A percentile compares a stretch with the other conserved stretches of the same genome.
Evolutionary conservation across 2,888 invertebrate species (phyloP).

Genomic region (Corbicula japonica): DNA sequence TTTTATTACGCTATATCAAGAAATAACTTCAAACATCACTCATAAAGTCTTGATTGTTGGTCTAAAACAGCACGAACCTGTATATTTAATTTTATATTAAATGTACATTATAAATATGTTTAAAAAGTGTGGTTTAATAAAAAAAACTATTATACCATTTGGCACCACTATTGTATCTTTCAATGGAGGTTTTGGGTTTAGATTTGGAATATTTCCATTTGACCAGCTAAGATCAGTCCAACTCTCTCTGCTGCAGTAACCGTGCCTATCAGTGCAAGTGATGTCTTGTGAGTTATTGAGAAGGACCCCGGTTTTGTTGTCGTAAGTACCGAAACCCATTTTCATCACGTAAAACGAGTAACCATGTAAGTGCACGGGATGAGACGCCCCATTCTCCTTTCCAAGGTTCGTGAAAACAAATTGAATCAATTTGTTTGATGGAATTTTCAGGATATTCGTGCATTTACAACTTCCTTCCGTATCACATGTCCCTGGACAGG

Average conservation of each 20-base stretch:
- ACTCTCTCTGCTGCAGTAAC: conserved; percentile 31
- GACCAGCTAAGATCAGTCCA: conserved; percentile 45
- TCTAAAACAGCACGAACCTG: too few species aligned
- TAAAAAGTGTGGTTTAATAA: too few species aligned
- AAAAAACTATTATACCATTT: too few species aligned
- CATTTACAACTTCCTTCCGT: conserved; percentile 63
- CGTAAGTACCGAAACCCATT: too few species aligned
- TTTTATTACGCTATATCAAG: too few species aligned
- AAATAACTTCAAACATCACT: too few species aligned
- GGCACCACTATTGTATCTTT: conserved; percentile 74
- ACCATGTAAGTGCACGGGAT: conserved; percentile 78
- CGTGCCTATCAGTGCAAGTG: conserved; percentile 25
- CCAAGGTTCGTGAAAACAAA: conserved; percentile 55
- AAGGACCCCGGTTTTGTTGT: conserved; percentile 32
- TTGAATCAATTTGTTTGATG: conserved; percentile 23
- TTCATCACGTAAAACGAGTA: too few species aligned
- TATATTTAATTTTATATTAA: too few species aligned
- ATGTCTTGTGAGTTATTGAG: conserved; percentile 21
- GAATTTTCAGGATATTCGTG: conserved; percentile 54
- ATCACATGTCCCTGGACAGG: conserved; percentile 31
- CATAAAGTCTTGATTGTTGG: too few species aligned
- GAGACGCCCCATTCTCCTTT: conserved; percentile 67
- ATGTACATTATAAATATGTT: too few species aligned
- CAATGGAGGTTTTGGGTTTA: conserved; percentile 62
- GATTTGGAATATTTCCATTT: conserved; percentile 39